A percentile compares a stretch with the other conserved stretches of the same genome.
Conservation (phyloP, 1,140 invertebrate genomes). For the Trachymyrmex cornetzi region DNA sequence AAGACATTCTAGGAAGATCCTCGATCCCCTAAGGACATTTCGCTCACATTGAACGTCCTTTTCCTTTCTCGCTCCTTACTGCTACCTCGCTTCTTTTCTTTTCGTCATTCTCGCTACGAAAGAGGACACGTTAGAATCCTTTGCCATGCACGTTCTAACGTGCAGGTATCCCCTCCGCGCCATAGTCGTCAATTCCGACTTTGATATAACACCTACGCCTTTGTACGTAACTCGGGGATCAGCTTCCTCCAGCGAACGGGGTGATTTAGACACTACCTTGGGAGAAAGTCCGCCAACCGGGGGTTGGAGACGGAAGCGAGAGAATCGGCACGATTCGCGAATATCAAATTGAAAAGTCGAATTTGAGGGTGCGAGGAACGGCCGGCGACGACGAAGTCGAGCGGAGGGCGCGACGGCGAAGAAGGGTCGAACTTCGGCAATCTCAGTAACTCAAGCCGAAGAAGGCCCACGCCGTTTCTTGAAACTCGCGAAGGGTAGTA, state of each 20-base stretch:
- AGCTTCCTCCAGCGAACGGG: conserved; percentile 45
- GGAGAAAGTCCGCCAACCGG: conserved; percentile 12
- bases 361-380: conserved; percentile 62
- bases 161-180: conserved; percentile 21
- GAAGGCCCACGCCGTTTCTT: conserved; percentile 51
- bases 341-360: conserved; percentile 77
- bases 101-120: conserved; percentile 35
- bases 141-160: conserved; percentile 59
- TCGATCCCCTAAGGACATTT: conserved; percentile 65
- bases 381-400: conserved; percentile 12
- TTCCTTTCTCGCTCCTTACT: neutral
- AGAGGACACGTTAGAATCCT: conserved; percentile 52
- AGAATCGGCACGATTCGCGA: conserved; percentile 68
- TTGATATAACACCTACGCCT: conserved; percentile 62
- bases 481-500: conserved; percentile 53
- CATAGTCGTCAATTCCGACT: conserved; percentile 56
- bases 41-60: conserved; percentile 55
- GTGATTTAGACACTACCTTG: conserved; percentile 53
- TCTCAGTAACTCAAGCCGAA: conserved; percentile 70
- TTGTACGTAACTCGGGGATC: conserved; percentile 64
- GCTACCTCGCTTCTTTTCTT: neutral
- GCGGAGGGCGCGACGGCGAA: conserved; percentile 40
- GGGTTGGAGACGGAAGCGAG: conserved; percentile 16
- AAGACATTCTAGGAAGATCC: conserved; percentile 45
- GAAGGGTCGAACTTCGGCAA: conserved; percentile 68